Evolutionary conservation across 2,113 vertebrate genomes (phyloP).

Genomic region (Phalacrocorax aristotelis): DNA sequence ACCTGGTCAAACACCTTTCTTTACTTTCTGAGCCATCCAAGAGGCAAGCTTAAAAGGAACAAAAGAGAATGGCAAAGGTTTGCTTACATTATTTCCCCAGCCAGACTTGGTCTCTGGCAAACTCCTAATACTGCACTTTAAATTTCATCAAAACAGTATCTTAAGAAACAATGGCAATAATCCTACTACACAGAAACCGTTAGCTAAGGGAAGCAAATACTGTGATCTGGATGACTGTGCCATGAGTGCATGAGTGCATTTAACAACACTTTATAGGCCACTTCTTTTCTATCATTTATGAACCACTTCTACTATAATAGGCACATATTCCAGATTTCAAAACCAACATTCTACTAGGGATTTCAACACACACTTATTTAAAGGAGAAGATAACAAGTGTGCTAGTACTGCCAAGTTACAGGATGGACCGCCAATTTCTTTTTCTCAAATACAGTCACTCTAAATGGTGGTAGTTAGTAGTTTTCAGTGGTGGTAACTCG

Average conservation of each 20-base stretch:
- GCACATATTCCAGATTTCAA: not conserved
- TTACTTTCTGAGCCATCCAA: not conserved
- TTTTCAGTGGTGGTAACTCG: not conserved
- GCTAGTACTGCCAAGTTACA: not conserved
- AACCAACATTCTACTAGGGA: not conserved
- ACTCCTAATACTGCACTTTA: not conserved
- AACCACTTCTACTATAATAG: fast-evolving
- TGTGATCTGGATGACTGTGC: not conserved
- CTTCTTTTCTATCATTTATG: not conserved
- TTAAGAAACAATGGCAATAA: not conserved
- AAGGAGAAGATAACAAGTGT: not conserved
- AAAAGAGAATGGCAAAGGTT: not conserved
- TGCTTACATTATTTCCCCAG: not conserved
- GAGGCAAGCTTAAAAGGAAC: not conserved
- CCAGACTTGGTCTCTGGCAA: not conserved
- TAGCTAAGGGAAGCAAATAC: not conserved
- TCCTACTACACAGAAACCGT: not conserved
- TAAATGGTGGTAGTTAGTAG: not conserved
- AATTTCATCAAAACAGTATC: not conserved
- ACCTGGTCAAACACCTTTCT: not conserved
- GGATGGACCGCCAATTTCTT: fast-evolving
- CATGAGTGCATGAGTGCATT: not conserved
- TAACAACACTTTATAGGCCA: not conserved
- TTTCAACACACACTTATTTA: not conserved
- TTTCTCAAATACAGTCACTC: not conserved